Evolutionary conservation across 2,888 invertebrate genomes (phyloP).

Genomic region (Ecliptopera silaceata): DNA sequence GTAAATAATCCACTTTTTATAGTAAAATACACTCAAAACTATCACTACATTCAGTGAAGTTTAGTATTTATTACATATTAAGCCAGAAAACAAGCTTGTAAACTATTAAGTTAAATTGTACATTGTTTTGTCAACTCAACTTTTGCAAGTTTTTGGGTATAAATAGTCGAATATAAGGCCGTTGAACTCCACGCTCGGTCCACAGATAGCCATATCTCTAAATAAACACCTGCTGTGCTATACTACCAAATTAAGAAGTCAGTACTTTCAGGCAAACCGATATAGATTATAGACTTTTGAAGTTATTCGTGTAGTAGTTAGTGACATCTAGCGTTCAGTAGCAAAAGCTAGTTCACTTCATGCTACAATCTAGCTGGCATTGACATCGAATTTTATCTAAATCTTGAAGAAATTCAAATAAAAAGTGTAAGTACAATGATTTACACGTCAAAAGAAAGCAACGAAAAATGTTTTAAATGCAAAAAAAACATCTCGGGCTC

Average conservation of each 20-base stretch:
- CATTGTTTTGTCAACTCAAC: slow-evolving; percentile 26
- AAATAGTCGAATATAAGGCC: neutral
- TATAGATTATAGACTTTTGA: neutral
- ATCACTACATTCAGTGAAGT: neutral
- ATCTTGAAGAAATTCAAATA: too few species aligned
- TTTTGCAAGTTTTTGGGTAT: slow-evolving; percentile 10
- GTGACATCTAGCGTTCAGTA: too few species aligned
- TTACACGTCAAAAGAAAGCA: too few species aligned
- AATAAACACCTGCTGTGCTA: slow-evolving; percentile 49
- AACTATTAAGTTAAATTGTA: neutral
- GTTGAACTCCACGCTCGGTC: slow-evolving; percentile 24
- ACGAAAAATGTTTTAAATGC: too few species aligned
- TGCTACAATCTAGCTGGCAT: too few species aligned
- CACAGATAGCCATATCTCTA: too few species aligned
- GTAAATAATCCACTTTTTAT: neutral
- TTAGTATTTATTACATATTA: slow-evolving; percentile 14
- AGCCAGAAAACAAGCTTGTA: neutral
- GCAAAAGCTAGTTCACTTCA: too few species aligned
- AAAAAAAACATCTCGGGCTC: slow-evolving; percentile 56
- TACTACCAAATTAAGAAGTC: slow-evolving; percentile 28
- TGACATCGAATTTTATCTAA: too few species aligned
- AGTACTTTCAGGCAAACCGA: neutral
- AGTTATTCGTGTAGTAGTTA: slow-evolving; percentile 6
- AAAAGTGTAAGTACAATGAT: too few species aligned
- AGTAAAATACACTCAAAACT: neutral